Percentiles rank a stretch among this genome's conserved stretches.
Conservation (phyloP, 2,113 vertebrate genomes). For the Peromyscus maniculatus region DNA sequence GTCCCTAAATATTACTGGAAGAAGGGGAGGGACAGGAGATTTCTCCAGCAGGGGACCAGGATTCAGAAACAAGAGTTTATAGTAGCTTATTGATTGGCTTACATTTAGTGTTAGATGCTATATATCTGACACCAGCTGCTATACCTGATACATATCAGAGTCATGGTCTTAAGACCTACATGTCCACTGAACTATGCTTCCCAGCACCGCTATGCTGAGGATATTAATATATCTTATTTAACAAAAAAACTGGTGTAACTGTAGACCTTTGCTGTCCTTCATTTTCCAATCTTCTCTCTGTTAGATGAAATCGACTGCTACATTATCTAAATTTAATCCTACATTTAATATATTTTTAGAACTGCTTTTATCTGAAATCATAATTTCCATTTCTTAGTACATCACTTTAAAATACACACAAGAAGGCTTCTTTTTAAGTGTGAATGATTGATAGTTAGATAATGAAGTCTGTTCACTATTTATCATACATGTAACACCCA, state of each 20-base stretch:
- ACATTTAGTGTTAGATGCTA: background rate
- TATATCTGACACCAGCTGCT: background rate
- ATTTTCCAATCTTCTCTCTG: conserved; percentile 41
- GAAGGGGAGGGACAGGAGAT: background rate
- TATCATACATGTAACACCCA: conserved; percentile 49
- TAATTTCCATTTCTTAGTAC: conserved; percentile 81
- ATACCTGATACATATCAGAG: background rate
- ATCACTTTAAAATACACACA: conserved; percentile 69
- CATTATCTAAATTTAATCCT: conserved; percentile 77
- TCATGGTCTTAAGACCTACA: background rate
- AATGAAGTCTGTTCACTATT: conserved; percentile 79
- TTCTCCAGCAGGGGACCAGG: background rate
- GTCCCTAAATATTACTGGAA: background rate
- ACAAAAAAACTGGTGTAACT: background rate
- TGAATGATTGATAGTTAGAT: conserved; percentile 80
- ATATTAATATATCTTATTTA: background rate
- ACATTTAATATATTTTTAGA: conserved; percentile 76
- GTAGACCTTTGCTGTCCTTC: background rate
- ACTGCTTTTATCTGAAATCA: conserved; percentile 75
- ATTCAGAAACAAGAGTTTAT: background rate
- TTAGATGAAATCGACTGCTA: conserved; percentile 35
- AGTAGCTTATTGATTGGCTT: background rate
- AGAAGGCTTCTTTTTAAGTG: conserved; percentile 71
- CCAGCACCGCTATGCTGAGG: background rate
- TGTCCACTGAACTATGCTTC: background rate